phyloP scores from a whole-genome alignment of 2,113 vertebrate genomes.

The Anolis sagrei region DNA sequence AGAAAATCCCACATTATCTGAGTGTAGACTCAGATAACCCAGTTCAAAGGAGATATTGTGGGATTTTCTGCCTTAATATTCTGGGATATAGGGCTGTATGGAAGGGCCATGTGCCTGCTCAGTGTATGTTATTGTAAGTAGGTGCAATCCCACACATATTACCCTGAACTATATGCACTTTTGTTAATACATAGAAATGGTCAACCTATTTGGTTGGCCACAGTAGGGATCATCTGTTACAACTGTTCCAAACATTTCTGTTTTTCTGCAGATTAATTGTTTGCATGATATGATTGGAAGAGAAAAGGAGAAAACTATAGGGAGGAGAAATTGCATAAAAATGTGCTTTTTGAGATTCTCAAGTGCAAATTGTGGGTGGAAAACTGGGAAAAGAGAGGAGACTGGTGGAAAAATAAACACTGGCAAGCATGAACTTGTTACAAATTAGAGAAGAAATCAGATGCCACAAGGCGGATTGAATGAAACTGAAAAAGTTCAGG shows the following conservation, averaged over 20 bases:
- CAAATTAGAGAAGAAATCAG: background rate
- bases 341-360: background rate
- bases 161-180: background rate
- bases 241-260: background rate
- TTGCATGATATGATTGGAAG: no score
- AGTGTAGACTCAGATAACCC: no score
- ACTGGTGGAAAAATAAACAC: no score
- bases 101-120: no score
- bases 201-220: background rate
- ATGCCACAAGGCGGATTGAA: background rate
- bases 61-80: no score
- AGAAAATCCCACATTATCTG: no score
- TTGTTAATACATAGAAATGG: background rate
- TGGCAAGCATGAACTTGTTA: background rate
- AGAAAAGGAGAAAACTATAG: background rate
- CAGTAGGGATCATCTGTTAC: background rate
- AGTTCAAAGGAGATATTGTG: no score
- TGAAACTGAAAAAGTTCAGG: background rate
- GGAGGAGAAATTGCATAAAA: background rate
- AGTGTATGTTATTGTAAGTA: no score
- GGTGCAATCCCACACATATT: background rate
- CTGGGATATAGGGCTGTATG: no score
- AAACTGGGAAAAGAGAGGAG: background rate
- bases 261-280: background rate
- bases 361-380: background rate